These are phyloP conservation scores for Platynereis dumerilii DNA, from an alignment of 2,888 invertebrate genomes.

Conservation along the genomic window DNA sequence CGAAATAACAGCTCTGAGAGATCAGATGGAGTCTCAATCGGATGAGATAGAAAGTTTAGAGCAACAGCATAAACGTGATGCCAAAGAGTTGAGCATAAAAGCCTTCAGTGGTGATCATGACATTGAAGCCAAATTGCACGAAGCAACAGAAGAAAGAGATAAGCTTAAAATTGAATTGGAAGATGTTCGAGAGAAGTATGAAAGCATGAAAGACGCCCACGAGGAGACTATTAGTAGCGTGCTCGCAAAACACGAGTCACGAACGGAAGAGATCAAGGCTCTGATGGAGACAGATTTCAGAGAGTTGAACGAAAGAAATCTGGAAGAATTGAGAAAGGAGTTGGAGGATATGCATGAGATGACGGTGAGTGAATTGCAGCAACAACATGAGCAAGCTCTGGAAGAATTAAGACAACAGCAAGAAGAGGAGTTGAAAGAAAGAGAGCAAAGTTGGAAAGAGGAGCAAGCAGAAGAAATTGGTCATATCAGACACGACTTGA, in stretches of 20 bases:
- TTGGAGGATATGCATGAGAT: not conserved
- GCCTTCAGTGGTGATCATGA: too few species aligned
- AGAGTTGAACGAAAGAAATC: too few species aligned
- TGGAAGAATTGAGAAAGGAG: not conserved
- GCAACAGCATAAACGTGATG: not conserved
- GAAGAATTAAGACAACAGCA: too few species aligned
- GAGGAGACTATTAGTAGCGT: too few species aligned
- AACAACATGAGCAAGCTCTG: not conserved
- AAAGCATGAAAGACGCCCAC: not conserved
- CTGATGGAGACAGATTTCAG: too few species aligned
- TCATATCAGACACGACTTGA: not conserved
- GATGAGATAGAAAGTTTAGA: not conserved
- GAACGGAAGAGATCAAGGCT: too few species aligned
- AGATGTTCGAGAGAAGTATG: not conserved
- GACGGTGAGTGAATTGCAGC: not conserved
- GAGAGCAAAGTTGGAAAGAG: too few species aligned
- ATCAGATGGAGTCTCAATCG: not conserved
- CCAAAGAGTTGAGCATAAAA: too few species aligned
- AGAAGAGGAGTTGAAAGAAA: too few species aligned
- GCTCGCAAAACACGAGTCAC: too few species aligned
- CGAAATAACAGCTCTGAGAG: not conserved
- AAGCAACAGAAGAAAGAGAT: not conserved
- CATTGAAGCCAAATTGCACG: too few species aligned
- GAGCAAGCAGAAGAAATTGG: too few species aligned
- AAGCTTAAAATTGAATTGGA: not conserved